Conservation (phyloP, 2,113 vertebrate genomes). For the Atrichornis clamosus region DNA sequence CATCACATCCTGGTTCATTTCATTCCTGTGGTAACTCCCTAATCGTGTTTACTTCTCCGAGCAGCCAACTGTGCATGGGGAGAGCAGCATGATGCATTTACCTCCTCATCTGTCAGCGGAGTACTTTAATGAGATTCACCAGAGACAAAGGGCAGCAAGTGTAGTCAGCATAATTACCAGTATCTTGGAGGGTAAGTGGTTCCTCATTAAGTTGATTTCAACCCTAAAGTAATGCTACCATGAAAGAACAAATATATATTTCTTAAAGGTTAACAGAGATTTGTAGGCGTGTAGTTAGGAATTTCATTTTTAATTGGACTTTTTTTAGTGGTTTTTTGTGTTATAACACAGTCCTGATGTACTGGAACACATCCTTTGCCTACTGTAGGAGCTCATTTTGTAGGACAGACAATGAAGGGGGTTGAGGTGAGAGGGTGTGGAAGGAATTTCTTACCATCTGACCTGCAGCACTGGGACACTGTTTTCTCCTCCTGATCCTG, state of each 20-base stretch:
- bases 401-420: neutral
- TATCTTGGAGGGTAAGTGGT: constrained; percentile 87
- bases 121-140: constrained; percentile 74
- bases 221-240: neutral
- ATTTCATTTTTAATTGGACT: neutral
- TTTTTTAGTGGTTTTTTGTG: no score
- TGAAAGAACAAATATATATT: neutral
- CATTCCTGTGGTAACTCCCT: neutral
- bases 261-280: neutral
- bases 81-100: constrained; percentile 76
- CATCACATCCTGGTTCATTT: neutral
- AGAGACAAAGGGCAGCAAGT: constrained; percentile 83
- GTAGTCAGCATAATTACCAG: constrained; percentile 92
- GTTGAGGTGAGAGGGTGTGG: neutral
- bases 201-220: constrained; percentile 12
- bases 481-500: neutral
- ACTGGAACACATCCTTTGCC: neutral
- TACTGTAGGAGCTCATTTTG: accelerated
- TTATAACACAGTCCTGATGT: neutral
- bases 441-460: neutral
- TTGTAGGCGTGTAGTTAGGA: neutral
- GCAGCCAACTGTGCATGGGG: constrained; percentile 77
- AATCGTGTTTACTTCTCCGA: constrained; percentile 36
- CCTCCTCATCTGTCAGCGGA: constrained; percentile 77
- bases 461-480: no score